phyloP scores from a whole-genome alignment of 1,140 invertebrate species.

The Gonatopus flavifemur region DNA sequence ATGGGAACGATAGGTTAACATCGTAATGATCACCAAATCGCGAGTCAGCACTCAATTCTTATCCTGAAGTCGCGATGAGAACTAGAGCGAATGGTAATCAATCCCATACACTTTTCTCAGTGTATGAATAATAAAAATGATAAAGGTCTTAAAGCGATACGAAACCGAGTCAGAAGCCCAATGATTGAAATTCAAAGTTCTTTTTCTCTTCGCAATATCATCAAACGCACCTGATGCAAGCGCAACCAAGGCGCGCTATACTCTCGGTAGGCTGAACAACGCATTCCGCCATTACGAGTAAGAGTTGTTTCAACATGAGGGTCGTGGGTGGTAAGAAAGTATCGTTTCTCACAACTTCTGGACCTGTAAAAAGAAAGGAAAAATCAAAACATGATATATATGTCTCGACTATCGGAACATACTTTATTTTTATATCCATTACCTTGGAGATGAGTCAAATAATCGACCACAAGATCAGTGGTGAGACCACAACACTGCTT shows the following conservation, averaged over 20 bases:
- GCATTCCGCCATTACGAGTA: constrained; percentile 88
- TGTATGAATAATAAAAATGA: too few relatives aligned
- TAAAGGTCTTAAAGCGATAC: too few relatives aligned
- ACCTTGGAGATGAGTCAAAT: constrained; percentile 66
- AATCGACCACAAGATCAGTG: constrained; percentile 88
- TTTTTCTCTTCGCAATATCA: too few relatives aligned
- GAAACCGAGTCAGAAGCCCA: too few relatives aligned
- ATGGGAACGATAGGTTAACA: too few relatives aligned
- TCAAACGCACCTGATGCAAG: constrained; percentile 75
- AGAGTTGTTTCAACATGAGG: constrained; percentile 81
- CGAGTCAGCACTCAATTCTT: too few relatives aligned
- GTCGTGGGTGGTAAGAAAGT: constrained; percentile 62
- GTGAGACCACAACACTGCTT: constrained; percentile 91
- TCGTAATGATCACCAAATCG: too few relatives aligned
- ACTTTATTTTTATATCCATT: background rate
- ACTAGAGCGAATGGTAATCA: too few relatives aligned
- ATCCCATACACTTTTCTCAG: too few relatives aligned
- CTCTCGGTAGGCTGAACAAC: constrained; percentile 85
- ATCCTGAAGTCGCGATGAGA: too few relatives aligned
- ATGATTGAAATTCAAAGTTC: too few relatives aligned
- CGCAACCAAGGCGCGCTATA: constrained; percentile 87
- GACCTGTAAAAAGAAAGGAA: constrained; percentile 29
- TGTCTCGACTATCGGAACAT: constrained; percentile 3
- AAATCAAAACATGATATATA: constrained; percentile 1
- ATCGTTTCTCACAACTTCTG: constrained; percentile 42